Conservation (phyloP, 2,797 vertebrate genomes). For the Acanthurus leucopareius region DNA sequence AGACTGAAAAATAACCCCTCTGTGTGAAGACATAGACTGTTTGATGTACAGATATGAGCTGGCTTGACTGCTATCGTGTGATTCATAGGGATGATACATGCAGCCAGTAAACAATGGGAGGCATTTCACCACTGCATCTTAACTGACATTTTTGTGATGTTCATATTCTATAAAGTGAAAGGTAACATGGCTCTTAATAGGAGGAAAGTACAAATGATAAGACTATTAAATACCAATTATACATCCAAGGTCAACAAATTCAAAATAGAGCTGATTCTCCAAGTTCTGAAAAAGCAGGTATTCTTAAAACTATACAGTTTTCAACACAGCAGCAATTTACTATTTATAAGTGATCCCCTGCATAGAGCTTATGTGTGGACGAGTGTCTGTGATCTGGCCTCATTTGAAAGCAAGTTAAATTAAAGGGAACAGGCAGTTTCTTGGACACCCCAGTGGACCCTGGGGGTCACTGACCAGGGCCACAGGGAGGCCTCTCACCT, state of each 20-base stretch:
- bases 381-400: constrained; percentile 66
- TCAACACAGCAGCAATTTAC: constrained; percentile 37
- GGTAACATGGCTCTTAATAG: background rate
- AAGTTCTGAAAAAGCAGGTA: constrained; percentile 11
- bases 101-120: constrained; percentile 18
- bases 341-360: constrained; percentile 61
- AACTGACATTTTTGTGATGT: constrained; percentile 37
- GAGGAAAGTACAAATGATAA: background rate
- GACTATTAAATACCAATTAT: constrained; percentile 24
- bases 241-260: constrained; percentile 25
- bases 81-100: constrained; percentile 25
- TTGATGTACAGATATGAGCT: constrained; percentile 23
- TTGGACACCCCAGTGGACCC: constrained; percentile 75
- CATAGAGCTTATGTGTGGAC: constrained; percentile 62
- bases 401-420: constrained; percentile 81
- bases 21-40: constrained; percentile 11
- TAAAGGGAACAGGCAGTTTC: constrained; percentile 83
- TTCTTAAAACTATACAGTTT: constrained; percentile 9
- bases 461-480: constrained; percentile 80
- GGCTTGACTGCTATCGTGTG: constrained; percentile 12
- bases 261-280: constrained; percentile 18
- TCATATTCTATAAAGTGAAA: constrained; percentile 5
- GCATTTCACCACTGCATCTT: constrained; percentile 19
- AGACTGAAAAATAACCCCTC: constrained; percentile 37
- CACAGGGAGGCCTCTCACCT: constrained; percentile 80